phyloP scores from a whole-genome alignment of 2,113 vertebrate species.

The Bos taurus region ARS-UCD2.0 NC_037342.1:41720001-41720500 shows the following conservation, averaged over 20 bases:
- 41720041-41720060: neutral
- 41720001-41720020: neutral
- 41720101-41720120: neutral
- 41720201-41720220: neutral
- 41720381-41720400: neutral
- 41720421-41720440: neutral
- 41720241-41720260: neutral
- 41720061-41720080: neutral
- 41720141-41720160: neutral
- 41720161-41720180: neutral
- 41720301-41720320: neutral
- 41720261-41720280: neutral
- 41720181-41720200: neutral
- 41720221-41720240: neutral
- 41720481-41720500: neutral
- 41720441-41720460: neutral
- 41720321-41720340: neutral
- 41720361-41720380: neutral
- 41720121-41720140: neutral
- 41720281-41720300: neutral
- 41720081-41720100: neutral
- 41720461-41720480: neutral
- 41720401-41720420: neutral
- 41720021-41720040: neutral
- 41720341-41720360: neutral